Conservation (phyloP, 2,888 invertebrate species). For the Chymomyza procnemis region DNA sequence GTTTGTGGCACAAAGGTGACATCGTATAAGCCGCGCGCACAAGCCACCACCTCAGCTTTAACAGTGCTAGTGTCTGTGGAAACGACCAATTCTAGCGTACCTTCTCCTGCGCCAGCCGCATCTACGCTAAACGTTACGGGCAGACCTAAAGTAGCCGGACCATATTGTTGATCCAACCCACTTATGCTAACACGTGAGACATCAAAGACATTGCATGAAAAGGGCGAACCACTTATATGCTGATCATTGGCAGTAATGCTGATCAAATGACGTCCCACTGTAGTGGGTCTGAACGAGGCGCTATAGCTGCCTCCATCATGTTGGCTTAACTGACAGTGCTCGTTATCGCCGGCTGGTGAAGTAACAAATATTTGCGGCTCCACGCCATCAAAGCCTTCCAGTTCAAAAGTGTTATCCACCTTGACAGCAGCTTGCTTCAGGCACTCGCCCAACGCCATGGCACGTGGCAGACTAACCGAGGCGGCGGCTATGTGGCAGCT, state of each 20-base stretch:
- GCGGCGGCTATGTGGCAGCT: conserved; percentile 87
- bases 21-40: conserved; percentile 93
- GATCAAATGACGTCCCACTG: conserved; percentile 92
- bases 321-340: conserved; percentile 85
- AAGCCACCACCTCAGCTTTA: conserved; percentile 91
- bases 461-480: conserved; percentile 81
- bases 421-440: conserved; percentile 78
- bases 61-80: conserved; percentile 93
- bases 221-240: conserved; percentile 93
- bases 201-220: conserved; percentile 96
- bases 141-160: conserved; percentile 83
- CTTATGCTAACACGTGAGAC: conserved; percentile 88
- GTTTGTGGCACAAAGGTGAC: conserved; percentile 95
- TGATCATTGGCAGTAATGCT: conserved; percentile 90
- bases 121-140: conserved; percentile 96
- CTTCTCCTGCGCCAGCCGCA: conserved; percentile 96
- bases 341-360: conserved; percentile 89
- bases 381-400: conserved; percentile 81
- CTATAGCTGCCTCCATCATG: conserved; percentile 85
- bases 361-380: conserved; percentile 87
- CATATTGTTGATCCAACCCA: conserved; percentile 81
- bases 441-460: conserved; percentile 78
- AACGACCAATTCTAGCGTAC: conserved; percentile 93
- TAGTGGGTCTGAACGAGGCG: conserved; percentile 89
- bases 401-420: conserved; percentile 81